These are phyloP conservation scores for Gulo gulo DNA, from an alignment of 2,113 vertebrate species.

Conservation along the genomic window DNA sequence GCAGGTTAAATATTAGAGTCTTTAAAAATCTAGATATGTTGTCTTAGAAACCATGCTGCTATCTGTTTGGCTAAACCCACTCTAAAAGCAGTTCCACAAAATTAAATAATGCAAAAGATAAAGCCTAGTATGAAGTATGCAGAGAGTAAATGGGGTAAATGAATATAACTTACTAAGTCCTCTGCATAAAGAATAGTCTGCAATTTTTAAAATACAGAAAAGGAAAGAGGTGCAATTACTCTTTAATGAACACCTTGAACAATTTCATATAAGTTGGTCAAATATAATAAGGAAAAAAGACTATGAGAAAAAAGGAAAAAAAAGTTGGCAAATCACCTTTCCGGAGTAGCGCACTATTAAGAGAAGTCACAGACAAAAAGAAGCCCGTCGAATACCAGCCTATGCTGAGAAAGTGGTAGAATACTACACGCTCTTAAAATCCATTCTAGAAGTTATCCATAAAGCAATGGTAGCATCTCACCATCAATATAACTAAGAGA, in stretches of 20 bases:
- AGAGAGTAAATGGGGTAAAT: background rate
- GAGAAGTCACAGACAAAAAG: background rate
- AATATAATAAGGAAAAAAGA: background rate
- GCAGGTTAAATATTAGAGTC: background rate
- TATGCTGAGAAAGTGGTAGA: background rate
- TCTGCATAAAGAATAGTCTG: background rate
- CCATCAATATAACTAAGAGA: background rate
- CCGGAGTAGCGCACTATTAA: background rate
- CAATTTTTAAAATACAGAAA: conserved; percentile 5
- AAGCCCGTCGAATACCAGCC: background rate
- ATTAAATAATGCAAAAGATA: background rate
- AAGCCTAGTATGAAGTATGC: background rate
- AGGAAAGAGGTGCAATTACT: background rate
- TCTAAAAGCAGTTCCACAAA: background rate
- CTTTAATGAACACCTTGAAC: background rate
- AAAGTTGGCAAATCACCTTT: background rate
- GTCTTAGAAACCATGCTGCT: background rate
- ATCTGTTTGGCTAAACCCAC: background rate
- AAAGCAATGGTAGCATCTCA: background rate
- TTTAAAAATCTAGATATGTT: background rate
- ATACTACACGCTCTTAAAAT: background rate
- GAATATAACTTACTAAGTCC: background rate
- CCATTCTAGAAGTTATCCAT: background rate
- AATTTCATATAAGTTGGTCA: background rate
- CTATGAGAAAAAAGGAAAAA: background rate